Evolutionary conservation across 2,113 vertebrate species (phyloP).

Genomic region (Capricornis sumatraensis): DNA sequence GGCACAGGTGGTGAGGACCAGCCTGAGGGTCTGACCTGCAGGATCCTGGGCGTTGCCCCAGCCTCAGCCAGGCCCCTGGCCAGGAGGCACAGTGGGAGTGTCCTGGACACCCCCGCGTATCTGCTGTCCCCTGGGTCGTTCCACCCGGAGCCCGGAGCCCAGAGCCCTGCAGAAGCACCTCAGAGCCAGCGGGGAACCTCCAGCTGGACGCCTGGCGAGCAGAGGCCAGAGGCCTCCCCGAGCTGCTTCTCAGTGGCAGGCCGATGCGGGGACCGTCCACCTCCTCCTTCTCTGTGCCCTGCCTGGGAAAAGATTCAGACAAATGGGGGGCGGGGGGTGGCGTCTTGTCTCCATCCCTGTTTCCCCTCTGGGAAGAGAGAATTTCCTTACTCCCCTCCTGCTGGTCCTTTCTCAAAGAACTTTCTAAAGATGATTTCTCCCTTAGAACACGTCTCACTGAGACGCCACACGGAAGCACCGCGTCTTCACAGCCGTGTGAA

Average conservation of each 20-base stretch:
- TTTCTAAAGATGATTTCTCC: background rate
- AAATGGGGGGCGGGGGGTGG: fast-evolving
- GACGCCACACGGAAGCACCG: fast-evolving
- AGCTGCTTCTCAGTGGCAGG: fast-evolving
- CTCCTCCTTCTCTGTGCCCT: background rate
- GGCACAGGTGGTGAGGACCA: background rate
- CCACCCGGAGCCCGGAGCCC: no score
- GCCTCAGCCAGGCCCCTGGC: background rate
- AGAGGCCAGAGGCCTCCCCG: fast-evolving
- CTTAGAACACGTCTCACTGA: background rate
- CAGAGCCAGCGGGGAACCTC: background rate
- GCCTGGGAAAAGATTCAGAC: background rate
- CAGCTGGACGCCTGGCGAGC: fast-evolving
- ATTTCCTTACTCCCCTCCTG: background rate
- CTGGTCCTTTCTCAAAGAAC: background rate
- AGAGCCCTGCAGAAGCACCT: fast-evolving
- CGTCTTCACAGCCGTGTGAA: fast-evolving
- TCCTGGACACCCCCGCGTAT: fast-evolving
- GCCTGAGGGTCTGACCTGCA: background rate
- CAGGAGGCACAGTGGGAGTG: fast-evolving
- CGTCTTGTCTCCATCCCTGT: background rate
- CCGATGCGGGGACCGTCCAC: fast-evolving
- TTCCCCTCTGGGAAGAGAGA: fast-evolving
- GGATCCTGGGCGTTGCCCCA: background rate
- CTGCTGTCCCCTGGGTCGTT: fast-evolving